Conservation (phyloP, 2,797 vertebrate genomes). For the Arctocebus calabarensis region DNA sequence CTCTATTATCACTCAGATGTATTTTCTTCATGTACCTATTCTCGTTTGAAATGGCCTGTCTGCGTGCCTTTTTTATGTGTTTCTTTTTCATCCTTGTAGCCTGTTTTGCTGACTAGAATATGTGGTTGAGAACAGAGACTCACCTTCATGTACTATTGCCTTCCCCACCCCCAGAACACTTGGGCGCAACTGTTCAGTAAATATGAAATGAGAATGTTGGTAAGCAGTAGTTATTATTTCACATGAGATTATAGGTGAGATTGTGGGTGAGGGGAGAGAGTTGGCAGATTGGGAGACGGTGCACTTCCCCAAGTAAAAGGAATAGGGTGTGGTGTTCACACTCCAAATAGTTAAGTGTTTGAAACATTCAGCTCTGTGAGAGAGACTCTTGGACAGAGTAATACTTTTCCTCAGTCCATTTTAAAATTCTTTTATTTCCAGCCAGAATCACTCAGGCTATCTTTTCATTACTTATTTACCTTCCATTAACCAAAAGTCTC, state of each 20-base stretch:
- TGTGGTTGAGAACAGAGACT: not conserved
- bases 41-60: not conserved
- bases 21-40: not conserved
- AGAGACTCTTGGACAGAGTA: not conserved
- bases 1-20: not conserved
- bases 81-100: not conserved
- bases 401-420: not conserved
- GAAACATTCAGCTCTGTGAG: not conserved
- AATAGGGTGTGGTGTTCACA: not conserved
- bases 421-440: not conserved
- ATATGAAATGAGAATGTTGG: not conserved
- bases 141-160: not conserved
- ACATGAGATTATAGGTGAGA: not conserved
- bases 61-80: not conserved
- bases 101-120: not conserved
- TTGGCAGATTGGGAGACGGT: not conserved
- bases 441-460: not conserved
- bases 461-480: not conserved
- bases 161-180: not conserved
- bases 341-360: not conserved
- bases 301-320: not conserved
- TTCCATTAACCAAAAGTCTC: not conserved
- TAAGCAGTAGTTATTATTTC: not conserved
- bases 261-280: not conserved
- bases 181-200: not conserved